Percentiles rank a stretch among this genome's conserved stretches.
Conservation (phyloP, 2,797 vertebrate species). For the Phataginus tricuspis region DNA sequence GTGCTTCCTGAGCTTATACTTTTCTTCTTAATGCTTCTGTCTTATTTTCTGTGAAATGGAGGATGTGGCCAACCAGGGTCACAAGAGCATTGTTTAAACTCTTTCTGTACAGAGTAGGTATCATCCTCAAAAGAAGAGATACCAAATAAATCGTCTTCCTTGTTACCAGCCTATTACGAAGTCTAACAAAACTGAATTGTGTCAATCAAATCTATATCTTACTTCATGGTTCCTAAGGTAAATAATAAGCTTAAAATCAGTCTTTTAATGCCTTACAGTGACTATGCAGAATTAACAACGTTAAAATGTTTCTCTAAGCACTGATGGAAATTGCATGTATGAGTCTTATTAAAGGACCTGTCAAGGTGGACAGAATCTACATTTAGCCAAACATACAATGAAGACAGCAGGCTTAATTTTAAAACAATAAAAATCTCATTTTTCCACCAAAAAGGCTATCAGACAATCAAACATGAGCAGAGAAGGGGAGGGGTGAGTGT, state of each 20-base stretch:
- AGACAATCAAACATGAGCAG: neutral
- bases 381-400: neutral
- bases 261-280: neutral
- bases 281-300: neutral
- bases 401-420: neutral
- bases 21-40: neutral
- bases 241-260: neutral
- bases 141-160: neutral
- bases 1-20: neutral
- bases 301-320: neutral
- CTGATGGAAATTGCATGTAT: neutral
- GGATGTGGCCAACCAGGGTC: neutral
- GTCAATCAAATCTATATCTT: neutral
- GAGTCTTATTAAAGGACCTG: neutral
- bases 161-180: neutral
- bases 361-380: neutral
- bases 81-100: neutral
- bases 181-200: neutral
- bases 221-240: neutral
- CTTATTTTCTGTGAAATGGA: conserved; percentile 23
- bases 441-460: neutral
- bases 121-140: neutral
- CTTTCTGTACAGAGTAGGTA: neutral
- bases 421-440: neutral
- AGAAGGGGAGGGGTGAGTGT: neutral